Base-by-base conservation (phyloP, 2,888 invertebrate species). In the Dorcus parallelipipedus region DNA sequence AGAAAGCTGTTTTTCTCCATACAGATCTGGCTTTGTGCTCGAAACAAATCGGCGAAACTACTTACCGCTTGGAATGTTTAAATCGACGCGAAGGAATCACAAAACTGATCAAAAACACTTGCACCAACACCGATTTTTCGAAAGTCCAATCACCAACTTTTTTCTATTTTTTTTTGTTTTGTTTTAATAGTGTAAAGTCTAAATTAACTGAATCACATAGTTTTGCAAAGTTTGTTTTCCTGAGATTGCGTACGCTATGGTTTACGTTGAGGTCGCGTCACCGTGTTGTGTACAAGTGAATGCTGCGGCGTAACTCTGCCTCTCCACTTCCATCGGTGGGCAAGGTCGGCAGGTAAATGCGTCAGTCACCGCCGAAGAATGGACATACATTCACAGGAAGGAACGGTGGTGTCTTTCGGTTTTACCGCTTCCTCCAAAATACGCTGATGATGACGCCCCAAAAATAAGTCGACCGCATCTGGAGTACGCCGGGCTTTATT, bases 341-440 rank as follows among this genome's bases (percentile, higher is more conserved):
- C 70, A 71, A 72, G 72, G 72, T 66, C 71, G 67, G 66, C 71
- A 64, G 64, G 67, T 69, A 62, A 42, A 67, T 67, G 69, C 71
- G 70, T 70, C 69, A 64, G 43, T 43, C 54, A 45, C 26, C 57
- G 41, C 52, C 41, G 42, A 56, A 47, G 57, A 52, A 20, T 56
- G 43, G 20, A 45, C 33, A 42, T 26, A 8, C 20, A 7, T 9
- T 23, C 49, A 45, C 14, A 50, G 50, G 40, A 39, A 20, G 47
- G 20, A 47, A 20, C 10, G 9, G 40, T 39, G 38, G 38, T 47
- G 47, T 3, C 39, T 50, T 49, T 38, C 17, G 49, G 4, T 50
- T 50, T 50, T 38, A 7, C 40, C 14, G 9, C 50, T n/a, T 39
- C 50, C 39, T 50, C 50, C 50, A 33, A 50, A 14, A 8, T 38